phyloP scores from a whole-genome alignment of 2,113 vertebrate genomes.

The Notarius quadriscutis region DNA sequence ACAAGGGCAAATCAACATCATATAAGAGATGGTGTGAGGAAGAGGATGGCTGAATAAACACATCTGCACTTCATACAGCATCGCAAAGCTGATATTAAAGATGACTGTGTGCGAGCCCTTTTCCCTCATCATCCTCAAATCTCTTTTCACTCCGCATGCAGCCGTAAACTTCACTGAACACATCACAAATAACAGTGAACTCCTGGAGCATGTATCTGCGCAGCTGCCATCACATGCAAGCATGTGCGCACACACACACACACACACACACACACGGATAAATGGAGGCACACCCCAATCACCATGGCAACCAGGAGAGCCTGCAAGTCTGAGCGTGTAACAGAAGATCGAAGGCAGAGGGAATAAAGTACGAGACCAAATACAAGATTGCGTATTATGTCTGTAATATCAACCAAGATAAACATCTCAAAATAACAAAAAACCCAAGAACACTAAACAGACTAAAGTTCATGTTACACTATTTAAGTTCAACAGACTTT shows the following conservation, averaged over 20 bases:
- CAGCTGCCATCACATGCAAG: background rate
- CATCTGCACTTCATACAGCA: background rate
- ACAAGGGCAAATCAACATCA: background rate
- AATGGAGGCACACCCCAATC: constrained; percentile 5
- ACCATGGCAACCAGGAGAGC: constrained; percentile 16
- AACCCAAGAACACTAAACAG: background rate
- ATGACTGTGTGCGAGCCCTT: background rate
- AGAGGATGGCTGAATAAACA: background rate
- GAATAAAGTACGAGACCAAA: background rate
- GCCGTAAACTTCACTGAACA: background rate
- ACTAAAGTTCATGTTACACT: background rate
- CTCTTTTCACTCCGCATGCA: background rate
- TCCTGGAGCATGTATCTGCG: background rate
- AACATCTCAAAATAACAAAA: background rate
- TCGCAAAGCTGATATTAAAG: background rate
- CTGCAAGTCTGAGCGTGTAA: background rate
- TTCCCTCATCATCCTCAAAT: background rate
- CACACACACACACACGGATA: constrained; percentile 29
- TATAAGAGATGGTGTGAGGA: background rate
- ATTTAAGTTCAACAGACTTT: too few species aligned
- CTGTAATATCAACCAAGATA: background rate
- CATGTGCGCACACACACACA: constrained; percentile 22
- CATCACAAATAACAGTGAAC: constrained; percentile 3
- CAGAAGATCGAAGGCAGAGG: background rate
- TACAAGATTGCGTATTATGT: background rate